Base-by-base conservation (phyloP, 2,888 invertebrate genomes). In the Drosophila neutralis region DNA sequence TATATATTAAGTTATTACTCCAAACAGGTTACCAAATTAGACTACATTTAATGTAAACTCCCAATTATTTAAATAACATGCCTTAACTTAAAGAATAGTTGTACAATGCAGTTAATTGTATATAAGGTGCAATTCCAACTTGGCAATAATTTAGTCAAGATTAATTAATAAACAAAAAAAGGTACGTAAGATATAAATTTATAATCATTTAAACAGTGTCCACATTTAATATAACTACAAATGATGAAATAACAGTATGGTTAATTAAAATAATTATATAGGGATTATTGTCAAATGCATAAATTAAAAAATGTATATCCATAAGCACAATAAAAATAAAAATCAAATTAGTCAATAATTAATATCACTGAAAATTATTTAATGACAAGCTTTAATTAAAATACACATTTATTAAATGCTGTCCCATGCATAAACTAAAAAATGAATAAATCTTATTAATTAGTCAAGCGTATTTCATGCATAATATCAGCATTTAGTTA, bases 401-500 rank as follows among this genome's bases (percentile, higher is more conserved):
- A 45, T 15, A 24, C 27, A 24, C n/a, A 40, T 40, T n/a, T n/a
- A 40, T 40, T 40, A 10, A 40, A 40, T 40, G 40, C 4, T n/a
- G 40, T 10, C 38, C 10, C 10, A 38, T 38, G 18, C 38, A 38
- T 10, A 38, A 7, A 18, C 10, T 4, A 40, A 45, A 45, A 45
- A 24, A 24, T 45, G 15, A 24, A 21, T 8, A 15, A 45, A 24
- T 24, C 8, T 8, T 45, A 24, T 15, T 45, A 51, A 51, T n/a
- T 51, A 29, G 11, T 11, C 18, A 27, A 18, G 18, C 27, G 51
- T 29, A 11, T 51, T 51, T 29, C 18, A 27, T 29, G 27, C 29
- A 51, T 29, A 51, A 49, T 15, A 54, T 42, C 51, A 60, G 35
- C 24, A 54, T 33, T 63, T 51, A 42, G n/a, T 56, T 58, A 3